A percentile compares a stretch with the other conserved stretches of the same genome.
These are phyloP conservation scores for Aporophyla lueneburgensis DNA, from an alignment of 2,888 invertebrate genomes.

Conservation along the genomic window DNA sequence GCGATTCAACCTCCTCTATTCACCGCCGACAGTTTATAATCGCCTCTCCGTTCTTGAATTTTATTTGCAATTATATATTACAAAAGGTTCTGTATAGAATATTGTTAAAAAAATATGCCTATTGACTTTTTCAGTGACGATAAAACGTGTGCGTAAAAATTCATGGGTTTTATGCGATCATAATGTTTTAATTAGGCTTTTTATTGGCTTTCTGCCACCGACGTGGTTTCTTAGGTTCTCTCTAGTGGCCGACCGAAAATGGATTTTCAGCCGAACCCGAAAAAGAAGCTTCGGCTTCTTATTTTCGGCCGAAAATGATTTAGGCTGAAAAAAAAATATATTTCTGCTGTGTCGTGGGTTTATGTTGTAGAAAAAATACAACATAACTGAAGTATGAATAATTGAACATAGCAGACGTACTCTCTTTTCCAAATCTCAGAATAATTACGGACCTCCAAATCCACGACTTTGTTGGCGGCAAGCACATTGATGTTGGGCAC, in stretches of 20 bases:
- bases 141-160: conserved; percentile 32
- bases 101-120: not conserved
- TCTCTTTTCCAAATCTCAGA: not conserved
- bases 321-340: no score
- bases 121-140: conserved; percentile 1
- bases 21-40: conserved; percentile 66
- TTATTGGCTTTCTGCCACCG: not conserved
- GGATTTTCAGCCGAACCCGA: no score
- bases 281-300: no score
- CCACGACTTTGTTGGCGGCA: conserved; percentile 26
- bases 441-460: conserved; percentile 13
- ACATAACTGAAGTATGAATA: no score
- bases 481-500: conserved; percentile 33
- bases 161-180: conserved; percentile 2
- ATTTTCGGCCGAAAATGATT: no score
- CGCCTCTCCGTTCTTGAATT: conserved; percentile 53
- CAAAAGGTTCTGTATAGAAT: conserved; percentile 26
- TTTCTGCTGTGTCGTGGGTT: no score
- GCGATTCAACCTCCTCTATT: conserved; percentile 72
- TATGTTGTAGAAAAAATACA: no score
- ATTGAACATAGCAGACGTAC: no score
- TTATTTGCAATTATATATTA: conserved; percentile 47
- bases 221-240: not conserved
- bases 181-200: not conserved
- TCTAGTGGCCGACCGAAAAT: not conserved